These are phyloP conservation scores for Orchesella cincta DNA, from an alignment of 1,140 invertebrate species.

Conservation along the genomic window DNA sequence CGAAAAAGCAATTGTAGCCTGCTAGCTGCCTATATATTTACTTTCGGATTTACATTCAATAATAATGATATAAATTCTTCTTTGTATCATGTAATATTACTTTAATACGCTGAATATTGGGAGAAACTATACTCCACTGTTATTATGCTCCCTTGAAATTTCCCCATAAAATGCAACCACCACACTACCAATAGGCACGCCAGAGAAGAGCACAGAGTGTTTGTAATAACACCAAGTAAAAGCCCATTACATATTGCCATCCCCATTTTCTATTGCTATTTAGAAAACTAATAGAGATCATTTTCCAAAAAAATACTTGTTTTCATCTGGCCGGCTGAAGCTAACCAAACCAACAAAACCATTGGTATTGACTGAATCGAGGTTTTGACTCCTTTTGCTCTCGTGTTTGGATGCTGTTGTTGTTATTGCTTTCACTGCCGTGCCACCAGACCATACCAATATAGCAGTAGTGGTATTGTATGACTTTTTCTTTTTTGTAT, in stretches of 20 bases:
- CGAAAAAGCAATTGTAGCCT: background rate
- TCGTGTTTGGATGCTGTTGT: background rate
- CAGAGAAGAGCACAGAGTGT: background rate
- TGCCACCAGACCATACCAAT: no score
- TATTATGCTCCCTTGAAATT: no score
- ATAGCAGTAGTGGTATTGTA: no score
- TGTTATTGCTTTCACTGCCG: constrained; percentile 14
- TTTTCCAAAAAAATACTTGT: background rate
- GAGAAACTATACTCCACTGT: no score
- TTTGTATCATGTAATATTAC: background rate
- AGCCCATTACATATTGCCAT: background rate
- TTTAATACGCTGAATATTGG: no score
- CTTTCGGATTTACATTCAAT: background rate
- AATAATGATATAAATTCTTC: constrained; percentile 13
- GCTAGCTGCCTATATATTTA: background rate
- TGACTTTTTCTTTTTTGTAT: no score
- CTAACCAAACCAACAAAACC: no score
- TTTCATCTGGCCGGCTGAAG: background rate
- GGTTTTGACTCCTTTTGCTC: no score
- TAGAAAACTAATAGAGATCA: constrained; percentile 18
- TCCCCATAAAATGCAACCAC: no score
- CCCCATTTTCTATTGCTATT: background rate
- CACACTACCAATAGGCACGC: no score
- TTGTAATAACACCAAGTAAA: background rate
- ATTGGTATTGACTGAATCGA: no score